phyloP scores from a whole-genome alignment of 2,888 invertebrate genomes.

The Invenusta paracnida region DNA sequence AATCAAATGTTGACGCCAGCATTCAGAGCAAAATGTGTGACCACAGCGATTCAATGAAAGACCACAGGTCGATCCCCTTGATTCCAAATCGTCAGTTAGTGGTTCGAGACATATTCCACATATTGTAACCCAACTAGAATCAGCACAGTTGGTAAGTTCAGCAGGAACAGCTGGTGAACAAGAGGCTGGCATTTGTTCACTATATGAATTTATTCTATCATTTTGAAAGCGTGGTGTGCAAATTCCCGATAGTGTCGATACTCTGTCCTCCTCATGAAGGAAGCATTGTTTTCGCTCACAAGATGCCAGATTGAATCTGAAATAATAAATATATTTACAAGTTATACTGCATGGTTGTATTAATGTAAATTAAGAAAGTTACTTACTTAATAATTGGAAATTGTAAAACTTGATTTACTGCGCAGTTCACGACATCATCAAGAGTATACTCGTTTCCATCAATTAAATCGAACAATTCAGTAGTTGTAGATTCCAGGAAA shows the following conservation, averaged over 20 bases:
- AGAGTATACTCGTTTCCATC: not conserved
- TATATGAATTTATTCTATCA: not conserved
- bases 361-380: too few relatives aligned
- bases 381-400: not conserved
- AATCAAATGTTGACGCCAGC: conserved; percentile 10
- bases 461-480: not conserved
- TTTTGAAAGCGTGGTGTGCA: not conserved
- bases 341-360: too few relatives aligned
- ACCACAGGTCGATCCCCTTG: not conserved
- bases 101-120: conserved; percentile 5
- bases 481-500: not conserved
- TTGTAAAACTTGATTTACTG: not conserved
- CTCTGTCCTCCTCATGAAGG: not conserved
- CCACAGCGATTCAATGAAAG: not conserved
- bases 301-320: not conserved
- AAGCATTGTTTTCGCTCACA: not conserved
- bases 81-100: not conserved
- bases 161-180: not conserved
- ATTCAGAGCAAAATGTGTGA: not conserved
- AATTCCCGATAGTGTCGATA: not conserved
- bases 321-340: not conserved
- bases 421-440: not conserved
- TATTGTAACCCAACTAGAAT: not conserved
- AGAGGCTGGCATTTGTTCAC: not conserved
- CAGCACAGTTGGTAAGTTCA: not conserved